Evolutionary conservation across 2,888 invertebrate species (phyloP).

Genomic region (Hyppa rectilinea): DNA sequence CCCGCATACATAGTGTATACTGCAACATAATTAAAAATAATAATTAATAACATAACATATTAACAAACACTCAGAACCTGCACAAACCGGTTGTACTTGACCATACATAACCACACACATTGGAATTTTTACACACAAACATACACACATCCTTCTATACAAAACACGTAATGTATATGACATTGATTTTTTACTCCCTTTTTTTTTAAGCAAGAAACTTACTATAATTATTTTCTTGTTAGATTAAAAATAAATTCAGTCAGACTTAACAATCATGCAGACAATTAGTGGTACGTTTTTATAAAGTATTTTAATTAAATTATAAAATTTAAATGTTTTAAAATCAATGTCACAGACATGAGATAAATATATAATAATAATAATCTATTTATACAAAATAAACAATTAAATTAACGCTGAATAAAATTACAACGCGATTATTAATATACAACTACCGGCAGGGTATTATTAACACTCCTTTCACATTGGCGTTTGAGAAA

Average conservation of each 20-base stretch:
- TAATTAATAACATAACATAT: constrained; percentile 53
- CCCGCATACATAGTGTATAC: constrained; percentile 58
- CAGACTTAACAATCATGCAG: constrained; percentile 47
- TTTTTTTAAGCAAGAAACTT: constrained; percentile 12
- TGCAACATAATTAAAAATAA: constrained; percentile 61
- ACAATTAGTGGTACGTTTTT: constrained; percentile 20
- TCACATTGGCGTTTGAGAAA: background rate
- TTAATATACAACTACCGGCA: constrained; percentile 56
- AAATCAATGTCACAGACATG: constrained; percentile 53
- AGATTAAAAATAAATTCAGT: constrained; percentile 50
- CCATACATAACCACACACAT: constrained; percentile 67
- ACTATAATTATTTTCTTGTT: constrained; percentile 12
- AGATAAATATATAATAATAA: constrained; percentile 36
- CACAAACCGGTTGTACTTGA: constrained; percentile 69
- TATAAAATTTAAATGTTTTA: constrained; percentile 24
- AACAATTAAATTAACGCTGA: constrained; percentile 51
- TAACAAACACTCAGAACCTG: constrained; percentile 53
- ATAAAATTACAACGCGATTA: constrained; percentile 38
- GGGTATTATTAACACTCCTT: constrained; percentile 32
- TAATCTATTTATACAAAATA: constrained; percentile 62
- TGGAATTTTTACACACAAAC: constrained; percentile 68
- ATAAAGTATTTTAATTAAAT: constrained; percentile 34
- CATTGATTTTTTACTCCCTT: constrained; percentile 41
- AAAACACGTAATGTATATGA: constrained; percentile 54
- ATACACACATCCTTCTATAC: constrained; percentile 63